A percentile compares a stretch with the other conserved stretches of the same genome.
Evolutionary conservation across 1,140 invertebrate genomes (phyloP).

Genomic region (Rhizoglyphus robini): DNA sequence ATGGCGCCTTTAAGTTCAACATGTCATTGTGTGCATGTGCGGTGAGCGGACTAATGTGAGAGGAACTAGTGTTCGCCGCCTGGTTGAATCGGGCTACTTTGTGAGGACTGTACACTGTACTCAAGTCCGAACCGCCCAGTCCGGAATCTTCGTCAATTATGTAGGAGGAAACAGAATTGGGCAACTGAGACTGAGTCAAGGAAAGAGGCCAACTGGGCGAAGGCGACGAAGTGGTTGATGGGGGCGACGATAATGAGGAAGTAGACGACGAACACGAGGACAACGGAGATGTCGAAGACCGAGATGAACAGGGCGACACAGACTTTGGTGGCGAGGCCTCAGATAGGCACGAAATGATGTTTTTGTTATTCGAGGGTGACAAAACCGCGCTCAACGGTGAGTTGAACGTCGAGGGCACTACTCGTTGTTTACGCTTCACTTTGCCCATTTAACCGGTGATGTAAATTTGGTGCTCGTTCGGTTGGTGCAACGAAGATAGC

Average conservation of each 20-base stretch:
- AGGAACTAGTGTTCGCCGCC: not conserved
- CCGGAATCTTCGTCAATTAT: not conserved
- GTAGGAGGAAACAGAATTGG: not conserved
- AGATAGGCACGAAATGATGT: not conserved
- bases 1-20: not conserved
- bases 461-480: no score
- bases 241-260: not conserved
- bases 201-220: not conserved
- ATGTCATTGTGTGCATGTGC: not conserved
- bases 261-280: not conserved
- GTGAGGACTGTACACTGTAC: not conserved
- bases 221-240: not conserved
- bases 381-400: not conserved
- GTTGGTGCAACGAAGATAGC: no score
- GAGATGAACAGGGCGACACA: not conserved
- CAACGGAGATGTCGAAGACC: not conserved
- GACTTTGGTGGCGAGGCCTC: not conserved
- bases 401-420: not conserved
- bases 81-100: constrained; percentile 1
- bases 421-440: constrained; percentile 8
- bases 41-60: no score
- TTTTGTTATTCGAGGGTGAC: not conserved
- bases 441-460: constrained; percentile 15
- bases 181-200: not conserved
- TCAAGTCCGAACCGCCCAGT: not conserved